phyloP scores from a whole-genome alignment of 2,888 invertebrate genomes.

The Acrobasis repandana region DNA sequence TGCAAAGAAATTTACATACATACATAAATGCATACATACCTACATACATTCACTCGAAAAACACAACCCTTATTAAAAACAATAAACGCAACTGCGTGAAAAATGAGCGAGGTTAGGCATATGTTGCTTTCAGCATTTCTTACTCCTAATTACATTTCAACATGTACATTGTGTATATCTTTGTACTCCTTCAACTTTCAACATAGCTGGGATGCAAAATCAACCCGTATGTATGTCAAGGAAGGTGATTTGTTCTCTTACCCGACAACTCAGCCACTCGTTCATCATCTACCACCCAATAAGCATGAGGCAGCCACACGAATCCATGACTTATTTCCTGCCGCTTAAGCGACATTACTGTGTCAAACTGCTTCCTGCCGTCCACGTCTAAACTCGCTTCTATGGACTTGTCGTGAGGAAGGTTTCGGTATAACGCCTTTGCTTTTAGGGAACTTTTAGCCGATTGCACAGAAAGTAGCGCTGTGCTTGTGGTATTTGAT shows the following conservation, averaged over 20 bases:
- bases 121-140: too few relatives aligned
- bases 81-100: too few relatives aligned
- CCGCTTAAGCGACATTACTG: slow-evolving; percentile 83
- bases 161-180: too few relatives aligned
- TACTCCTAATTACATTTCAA: too few relatives aligned
- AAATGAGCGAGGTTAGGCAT: too few relatives aligned
- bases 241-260: slow-evolving; percentile 51
- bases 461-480: slow-evolving; percentile 85
- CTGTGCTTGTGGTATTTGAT: slow-evolving; percentile 68
- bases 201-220: too few relatives aligned
- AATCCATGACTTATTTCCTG: slow-evolving; percentile 85
- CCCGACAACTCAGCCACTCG: slow-evolving; percentile 87
- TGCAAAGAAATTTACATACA: too few relatives aligned
- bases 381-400: slow-evolving; percentile 89
- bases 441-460: slow-evolving; percentile 86
- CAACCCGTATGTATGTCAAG: neutral
- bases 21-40: too few relatives aligned
- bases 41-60: too few relatives aligned
- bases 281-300: slow-evolving; percentile 88
- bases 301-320: slow-evolving; percentile 87
- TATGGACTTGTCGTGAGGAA: slow-evolving; percentile 86
- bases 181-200: too few relatives aligned
- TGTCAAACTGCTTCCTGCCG: slow-evolving; percentile 87
- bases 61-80: too few relatives aligned
- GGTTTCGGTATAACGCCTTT: slow-evolving; percentile 87